Evolutionary conservation across 1,140 invertebrate species (phyloP).

Genomic region (Laupala kohalensis): DNA sequence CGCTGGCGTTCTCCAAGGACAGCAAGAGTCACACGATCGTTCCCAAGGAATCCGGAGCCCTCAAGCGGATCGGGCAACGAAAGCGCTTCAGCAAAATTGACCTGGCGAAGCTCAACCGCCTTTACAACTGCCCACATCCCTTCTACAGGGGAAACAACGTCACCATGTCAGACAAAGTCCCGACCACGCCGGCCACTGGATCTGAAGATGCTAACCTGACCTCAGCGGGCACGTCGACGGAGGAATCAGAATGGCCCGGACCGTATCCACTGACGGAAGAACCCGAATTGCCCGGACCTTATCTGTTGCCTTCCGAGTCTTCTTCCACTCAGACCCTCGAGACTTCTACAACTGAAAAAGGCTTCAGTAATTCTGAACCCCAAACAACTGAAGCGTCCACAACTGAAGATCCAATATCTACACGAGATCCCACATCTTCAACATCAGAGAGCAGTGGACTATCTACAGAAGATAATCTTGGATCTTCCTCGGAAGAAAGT

Average conservation of each 20-base stretch:
- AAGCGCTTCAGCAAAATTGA: conserved; percentile 4
- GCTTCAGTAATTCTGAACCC: too few relatives aligned
- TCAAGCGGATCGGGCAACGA: conserved; percentile 8
- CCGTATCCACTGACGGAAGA: not conserved
- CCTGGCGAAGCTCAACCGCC: conserved; percentile 12
- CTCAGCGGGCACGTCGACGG: too few relatives aligned
- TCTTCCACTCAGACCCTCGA: not conserved
- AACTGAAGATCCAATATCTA: not conserved
- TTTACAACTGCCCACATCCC: conserved; percentile 5
- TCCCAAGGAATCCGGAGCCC: conserved; percentile 13
- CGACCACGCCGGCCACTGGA: too few relatives aligned
- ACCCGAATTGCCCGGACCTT: not conserved
- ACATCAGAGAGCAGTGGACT: too few relatives aligned
- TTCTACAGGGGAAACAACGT: not conserved
- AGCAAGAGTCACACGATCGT: conserved; percentile 19
- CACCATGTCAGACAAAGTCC: too few relatives aligned
- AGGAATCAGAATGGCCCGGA: not conserved
- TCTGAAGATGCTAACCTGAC: too few relatives aligned
- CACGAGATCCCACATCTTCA: too few relatives aligned
- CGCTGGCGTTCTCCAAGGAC: conserved; percentile 32
- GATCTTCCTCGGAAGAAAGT: too few relatives aligned
- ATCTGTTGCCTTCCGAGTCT: too few relatives aligned
- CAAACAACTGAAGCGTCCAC: too few relatives aligned
- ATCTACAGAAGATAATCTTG: too few relatives aligned
- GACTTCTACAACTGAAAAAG: not conserved